phyloP scores from a whole-genome alignment of 1,140 invertebrate genomes.

The Neelides sp. region DNA sequence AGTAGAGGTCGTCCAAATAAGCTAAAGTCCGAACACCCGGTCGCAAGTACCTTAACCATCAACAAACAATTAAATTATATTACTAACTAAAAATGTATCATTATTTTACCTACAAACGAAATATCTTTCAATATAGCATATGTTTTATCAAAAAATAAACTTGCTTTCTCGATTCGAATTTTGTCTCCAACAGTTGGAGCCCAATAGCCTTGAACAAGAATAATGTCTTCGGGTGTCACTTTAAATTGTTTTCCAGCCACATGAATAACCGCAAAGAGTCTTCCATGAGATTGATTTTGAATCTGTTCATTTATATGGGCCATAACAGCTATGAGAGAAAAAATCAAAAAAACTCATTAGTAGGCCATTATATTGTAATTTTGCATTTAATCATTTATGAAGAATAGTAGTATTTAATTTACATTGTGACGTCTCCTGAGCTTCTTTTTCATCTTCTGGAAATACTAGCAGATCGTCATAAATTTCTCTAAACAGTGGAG shows the following conservation, averaged over 20 bases:
- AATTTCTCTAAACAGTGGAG: no score
- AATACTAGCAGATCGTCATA: no score
- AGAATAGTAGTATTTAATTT: no score
- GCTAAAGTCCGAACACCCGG: slow-evolving; percentile 73
- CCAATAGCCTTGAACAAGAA: slow-evolving; percentile 71
- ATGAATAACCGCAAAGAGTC: slow-evolving; percentile 76
- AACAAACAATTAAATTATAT: slow-evolving; percentile 1
- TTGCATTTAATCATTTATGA: no score
- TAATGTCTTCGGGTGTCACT: slow-evolving; percentile 71
- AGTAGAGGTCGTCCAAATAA: slow-evolving; percentile 69
- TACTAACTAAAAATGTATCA: neutral
- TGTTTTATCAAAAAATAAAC: slow-evolving; percentile 2
- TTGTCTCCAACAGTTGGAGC: slow-evolving; percentile 67
- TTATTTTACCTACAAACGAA: neutral
- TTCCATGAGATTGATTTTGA: slow-evolving; percentile 43
- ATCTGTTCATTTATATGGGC: slow-evolving; percentile 48
- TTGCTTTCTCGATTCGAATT: slow-evolving; percentile 72
- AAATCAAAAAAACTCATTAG: slow-evolving; percentile 1
- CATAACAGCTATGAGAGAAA: slow-evolving; percentile 35
- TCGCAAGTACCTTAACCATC: slow-evolving; percentile 48
- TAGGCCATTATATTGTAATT: no score
- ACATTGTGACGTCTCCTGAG: no score
- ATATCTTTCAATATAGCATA: slow-evolving; percentile 2
- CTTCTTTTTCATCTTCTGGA: no score
- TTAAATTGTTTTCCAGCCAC: slow-evolving; percentile 73